phyloP scores from a whole-genome alignment of 2,113 vertebrate species.

The Pelmatolapia mariae region DNA sequence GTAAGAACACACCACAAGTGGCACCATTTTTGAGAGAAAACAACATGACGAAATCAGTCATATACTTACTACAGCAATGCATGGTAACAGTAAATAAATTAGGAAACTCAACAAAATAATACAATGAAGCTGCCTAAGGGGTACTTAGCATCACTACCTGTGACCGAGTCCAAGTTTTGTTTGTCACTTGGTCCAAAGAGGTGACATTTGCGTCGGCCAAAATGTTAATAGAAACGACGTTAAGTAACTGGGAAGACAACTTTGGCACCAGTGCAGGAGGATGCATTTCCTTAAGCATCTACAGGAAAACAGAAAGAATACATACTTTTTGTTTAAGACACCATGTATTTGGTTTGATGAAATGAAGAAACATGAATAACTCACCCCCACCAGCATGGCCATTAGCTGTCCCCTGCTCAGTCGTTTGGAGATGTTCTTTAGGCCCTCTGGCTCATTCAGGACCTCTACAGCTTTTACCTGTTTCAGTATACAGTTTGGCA shows the following conservation, averaged over 20 bases:
- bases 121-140: neutral
- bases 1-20: neutral
- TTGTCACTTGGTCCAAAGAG: conserved; percentile 42
- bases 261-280: conserved; percentile 39
- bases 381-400: conserved; percentile 59
- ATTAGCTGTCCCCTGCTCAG: conserved; percentile 55
- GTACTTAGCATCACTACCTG: conserved; percentile 50
- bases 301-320: neutral
- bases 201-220: conserved; percentile 42
- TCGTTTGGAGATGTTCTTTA: conserved; percentile 31
- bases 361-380: neutral
- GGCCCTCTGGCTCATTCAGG: conserved; percentile 14
- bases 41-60: neutral
- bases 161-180: conserved; percentile 35
- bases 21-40: neutral
- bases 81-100: neutral
- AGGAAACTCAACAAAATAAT: neutral
- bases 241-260: conserved; percentile 27
- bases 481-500: conserved; percentile 39
- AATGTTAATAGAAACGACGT: conserved; percentile 27
- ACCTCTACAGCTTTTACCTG: conserved; percentile 4
- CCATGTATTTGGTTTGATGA: neutral
- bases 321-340: neutral
- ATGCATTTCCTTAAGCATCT: conserved; percentile 34
- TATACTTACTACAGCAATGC: neutral